Base-by-base conservation (phyloP, 92 coral and sea anemone species). In the Nematostella vectensis region DNA sequence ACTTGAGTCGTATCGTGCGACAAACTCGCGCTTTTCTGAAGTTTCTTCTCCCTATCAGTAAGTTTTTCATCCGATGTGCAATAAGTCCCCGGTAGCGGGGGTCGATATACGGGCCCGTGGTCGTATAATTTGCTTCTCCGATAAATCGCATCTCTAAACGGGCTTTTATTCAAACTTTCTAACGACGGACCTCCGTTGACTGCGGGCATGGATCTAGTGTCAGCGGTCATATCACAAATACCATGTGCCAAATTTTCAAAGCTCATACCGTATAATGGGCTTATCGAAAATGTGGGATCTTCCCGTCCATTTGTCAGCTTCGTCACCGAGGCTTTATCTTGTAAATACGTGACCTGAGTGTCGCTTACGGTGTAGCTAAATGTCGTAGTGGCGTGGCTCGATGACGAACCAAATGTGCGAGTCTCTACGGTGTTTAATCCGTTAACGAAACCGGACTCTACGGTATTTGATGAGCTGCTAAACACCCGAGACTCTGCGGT, bases 271-370 rank as follows among this genome's bases (percentile, higher is more conserved):
- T 45, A 45, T 4, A 45, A 6, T 6, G 18, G 17, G 23, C 18
- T 45, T 45, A 22, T 17, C 9, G 51, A 11, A 45, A 9, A 45
- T 17, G 18, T 4, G 21, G 51, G 51, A 33, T 33, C 15, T 33
- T 6, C 15, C 8, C 27, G 39, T 21, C 71, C 71, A 53, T 65
- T 65, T 33, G 61, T 51, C 13, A 65, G 44, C 24, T 11, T 19
- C 9, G 62, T 36, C 21, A 65, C 37, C 28, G 61, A 65, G 3
- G 71, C 53, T 43, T 27, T 53, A 40, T 65, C 71, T 54, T 65
- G 71, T 24, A 65, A 43, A 25, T 65, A 54, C 12, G 71, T 65
- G 50, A 54, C 71, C 3, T 57, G 49, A 10, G 51, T 45, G 23
- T 45, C 51, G 9, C 4, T 11, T 17, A 45, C 51, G 18, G 51